phyloP scores from a whole-genome alignment of 2,113 vertebrate species.

The Psammodynastes pulverulentus region DNA sequence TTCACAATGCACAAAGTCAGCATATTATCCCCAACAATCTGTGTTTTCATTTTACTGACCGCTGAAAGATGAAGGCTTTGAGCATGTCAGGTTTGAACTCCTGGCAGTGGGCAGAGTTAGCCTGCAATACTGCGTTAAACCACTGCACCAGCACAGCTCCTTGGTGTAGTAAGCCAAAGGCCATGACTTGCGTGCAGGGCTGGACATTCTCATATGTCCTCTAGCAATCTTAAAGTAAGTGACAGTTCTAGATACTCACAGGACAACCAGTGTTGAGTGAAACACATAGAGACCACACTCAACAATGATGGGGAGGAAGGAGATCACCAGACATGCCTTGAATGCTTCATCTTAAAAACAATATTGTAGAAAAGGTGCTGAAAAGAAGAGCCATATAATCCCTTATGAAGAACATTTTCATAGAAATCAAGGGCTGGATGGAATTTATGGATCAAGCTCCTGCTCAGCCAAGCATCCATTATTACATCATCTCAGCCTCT shows the following conservation, averaged over 20 bases:
- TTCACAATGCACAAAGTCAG: too few relatives aligned
- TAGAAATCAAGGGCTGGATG: not conserved
- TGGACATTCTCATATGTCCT: not conserved
- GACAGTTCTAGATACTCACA: not conserved
- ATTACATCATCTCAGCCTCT: not conserved
- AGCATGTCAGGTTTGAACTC: too few relatives aligned
- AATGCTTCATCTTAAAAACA: not conserved
- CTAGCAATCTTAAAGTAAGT: not conserved
- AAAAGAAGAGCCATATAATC: not conserved
- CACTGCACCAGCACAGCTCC: too few relatives aligned
- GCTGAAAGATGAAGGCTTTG: too few relatives aligned
- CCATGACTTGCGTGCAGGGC: not conserved
- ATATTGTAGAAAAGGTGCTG: not conserved
- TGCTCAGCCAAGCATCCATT: not conserved
- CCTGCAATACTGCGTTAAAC: too few relatives aligned
- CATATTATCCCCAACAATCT: too few relatives aligned
- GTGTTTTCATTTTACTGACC: too few relatives aligned
- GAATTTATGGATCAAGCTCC: not conserved
- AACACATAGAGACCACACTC: not conserved
- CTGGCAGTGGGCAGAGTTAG: too few relatives aligned
- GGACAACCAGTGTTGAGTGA: not conserved
- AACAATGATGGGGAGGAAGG: not conserved
- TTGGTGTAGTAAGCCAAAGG: not conserved
- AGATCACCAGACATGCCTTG: not conserved
- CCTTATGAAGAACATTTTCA: not conserved